Percentiles rank a stretch among this genome's conserved stretches.
Evolutionary conservation across 2,113 vertebrate genomes (phyloP).

Genomic region (Guaruba guarouba): DNA sequence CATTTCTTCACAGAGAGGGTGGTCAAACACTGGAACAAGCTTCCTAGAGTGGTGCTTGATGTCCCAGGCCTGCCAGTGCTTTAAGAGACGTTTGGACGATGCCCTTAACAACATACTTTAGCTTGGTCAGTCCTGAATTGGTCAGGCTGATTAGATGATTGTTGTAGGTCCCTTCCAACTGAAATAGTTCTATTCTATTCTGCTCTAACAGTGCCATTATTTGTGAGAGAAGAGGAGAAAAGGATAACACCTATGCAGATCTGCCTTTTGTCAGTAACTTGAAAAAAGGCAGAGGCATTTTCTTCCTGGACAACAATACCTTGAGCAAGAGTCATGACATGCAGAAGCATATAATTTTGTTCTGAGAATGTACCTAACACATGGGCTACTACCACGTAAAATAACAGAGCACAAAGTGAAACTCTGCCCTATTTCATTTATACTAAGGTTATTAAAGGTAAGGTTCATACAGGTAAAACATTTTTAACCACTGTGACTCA

Average conservation of each 20-base stretch:
- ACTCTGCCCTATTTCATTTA: background rate
- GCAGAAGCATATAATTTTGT: background rate
- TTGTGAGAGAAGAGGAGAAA: background rate
- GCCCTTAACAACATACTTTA: background rate
- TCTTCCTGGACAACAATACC: background rate
- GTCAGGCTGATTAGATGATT: background rate
- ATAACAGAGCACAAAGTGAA: background rate
- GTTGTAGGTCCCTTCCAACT: background rate
- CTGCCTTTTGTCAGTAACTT: background rate
- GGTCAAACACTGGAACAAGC: background rate
- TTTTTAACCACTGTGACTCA: background rate
- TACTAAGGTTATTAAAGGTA: background rate
- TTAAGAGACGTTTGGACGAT: background rate
- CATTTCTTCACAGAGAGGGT: background rate
- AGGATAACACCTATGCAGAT: background rate
- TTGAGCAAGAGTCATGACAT: background rate
- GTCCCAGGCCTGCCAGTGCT: background rate
- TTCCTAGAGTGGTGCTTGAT: background rate
- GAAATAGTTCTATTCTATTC: background rate
- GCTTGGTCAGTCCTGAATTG: background rate
- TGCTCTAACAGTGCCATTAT: background rate
- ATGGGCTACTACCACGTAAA: background rate
- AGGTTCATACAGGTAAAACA: background rate
- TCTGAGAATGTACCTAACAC: background rate
- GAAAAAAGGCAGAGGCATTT: background rate